Conservation (phyloP, 2,888 invertebrate genomes). For the Rapana venosa region DNA sequence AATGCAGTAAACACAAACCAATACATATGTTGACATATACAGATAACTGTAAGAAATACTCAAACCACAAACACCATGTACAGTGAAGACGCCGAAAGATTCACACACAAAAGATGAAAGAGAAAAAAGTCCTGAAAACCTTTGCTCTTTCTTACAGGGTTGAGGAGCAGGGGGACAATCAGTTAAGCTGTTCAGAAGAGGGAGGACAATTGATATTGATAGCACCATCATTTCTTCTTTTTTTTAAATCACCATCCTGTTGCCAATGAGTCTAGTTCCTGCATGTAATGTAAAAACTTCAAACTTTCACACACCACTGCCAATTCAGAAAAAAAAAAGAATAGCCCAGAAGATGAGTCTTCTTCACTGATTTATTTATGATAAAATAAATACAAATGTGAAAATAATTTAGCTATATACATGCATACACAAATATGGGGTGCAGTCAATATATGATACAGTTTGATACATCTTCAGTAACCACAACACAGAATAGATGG, state of each 20-base stretch:
- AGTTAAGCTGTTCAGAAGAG: neutral
- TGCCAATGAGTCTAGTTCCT: neutral
- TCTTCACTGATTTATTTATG: neutral
- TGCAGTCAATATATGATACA: no score
- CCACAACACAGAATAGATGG: no score
- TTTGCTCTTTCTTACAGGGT: no score
- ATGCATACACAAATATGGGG: neutral
- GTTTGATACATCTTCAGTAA: no score
- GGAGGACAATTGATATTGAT: neutral
- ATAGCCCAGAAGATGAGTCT: neutral
- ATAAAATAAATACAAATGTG: neutral
- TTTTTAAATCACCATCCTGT: slow-evolving; percentile 17
- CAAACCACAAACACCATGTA: no score
- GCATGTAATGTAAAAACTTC: neutral
- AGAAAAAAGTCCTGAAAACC: no score
- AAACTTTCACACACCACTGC: neutral
- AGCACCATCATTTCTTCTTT: neutral
- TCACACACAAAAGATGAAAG: no score
- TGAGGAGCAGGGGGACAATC: neutral
- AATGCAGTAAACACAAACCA: no score
- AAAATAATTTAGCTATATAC: neutral
- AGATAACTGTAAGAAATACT: no score
- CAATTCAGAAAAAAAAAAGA: neutral
- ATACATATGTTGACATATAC: no score
- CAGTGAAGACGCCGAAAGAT: no score